Evolutionary conservation across 2,888 invertebrate genomes (phyloP), one percentile per base, ranked within the genome.

Genomic region (Calliopum simillimum): DNA sequence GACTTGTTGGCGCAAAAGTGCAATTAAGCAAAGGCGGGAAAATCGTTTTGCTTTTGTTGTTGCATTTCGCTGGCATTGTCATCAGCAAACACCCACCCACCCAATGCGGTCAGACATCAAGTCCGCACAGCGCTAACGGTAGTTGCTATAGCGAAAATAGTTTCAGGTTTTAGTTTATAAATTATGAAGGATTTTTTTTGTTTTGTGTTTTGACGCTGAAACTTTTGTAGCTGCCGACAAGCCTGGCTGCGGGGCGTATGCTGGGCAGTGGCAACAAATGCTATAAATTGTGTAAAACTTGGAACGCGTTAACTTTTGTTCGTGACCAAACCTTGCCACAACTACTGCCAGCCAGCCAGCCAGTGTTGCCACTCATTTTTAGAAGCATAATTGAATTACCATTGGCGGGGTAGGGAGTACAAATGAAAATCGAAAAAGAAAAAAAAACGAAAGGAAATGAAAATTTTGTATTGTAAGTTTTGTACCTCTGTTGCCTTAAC

Each of bases 341-440:
- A 8, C 33, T 33, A n/a, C n/a, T n/a, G n/a, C n/a, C n/a, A n/a
- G n/a, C n/a, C n/a, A n/a, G 33, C 53, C 14, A 16, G 43, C 16
- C 55, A 55, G 53, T 55, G 65, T 55, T 44, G 65, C 64, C 64
- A 47, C 16, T 51, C 16, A 33, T 33, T 19, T 65, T 23, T 47
- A 44, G 47, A 56, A 56, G 56, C 66, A 66, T 66, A 66, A 66
- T 56, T 66, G 44, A 56, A 66, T 66, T 66, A 46, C 56, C 46
- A 46, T n/a, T 46, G 46, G 2, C 21, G 21, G 61, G 46, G 16
- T n/a, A 14, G 33, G 8, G 33, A 33, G 33, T 33, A 2, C 33
- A 8, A 8, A 33, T 8, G 33, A 33, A 33, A 33, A 33, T 8
- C 5, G 33, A 33, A 33, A 8, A 33, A 33, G 6, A 33, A 8